Conservation (phyloP, 2,797 vertebrate genomes). For the Poliocrania exsul region DNA sequence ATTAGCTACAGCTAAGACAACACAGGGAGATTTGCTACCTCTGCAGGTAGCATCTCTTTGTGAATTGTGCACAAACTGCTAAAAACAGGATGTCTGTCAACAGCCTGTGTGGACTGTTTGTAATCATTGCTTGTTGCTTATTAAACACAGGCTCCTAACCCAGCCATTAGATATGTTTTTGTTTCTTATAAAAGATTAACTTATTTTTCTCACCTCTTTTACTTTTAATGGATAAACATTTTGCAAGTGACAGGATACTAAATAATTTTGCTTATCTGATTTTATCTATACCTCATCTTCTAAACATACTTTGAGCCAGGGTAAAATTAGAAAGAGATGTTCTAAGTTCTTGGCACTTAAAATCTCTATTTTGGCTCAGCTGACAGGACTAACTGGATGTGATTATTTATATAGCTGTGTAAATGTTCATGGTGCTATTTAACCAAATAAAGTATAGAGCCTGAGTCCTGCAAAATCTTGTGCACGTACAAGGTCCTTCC, state of each 20-base stretch:
- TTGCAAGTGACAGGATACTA: not conserved
- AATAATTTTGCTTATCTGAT: slow-evolving; percentile 42
- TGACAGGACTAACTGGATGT: not conserved
- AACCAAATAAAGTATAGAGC: slow-evolving; percentile 39
- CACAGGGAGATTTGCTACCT: not conserved
- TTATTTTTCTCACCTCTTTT: slow-evolving; percentile 46
- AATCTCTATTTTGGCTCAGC: not conserved
- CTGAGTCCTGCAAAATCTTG: not conserved
- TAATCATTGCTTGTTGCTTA: not conserved
- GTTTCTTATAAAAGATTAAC: slow-evolving; percentile 13
- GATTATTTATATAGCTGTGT: slow-evolving; percentile 45
- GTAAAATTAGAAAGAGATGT: slow-evolving; percentile 62
- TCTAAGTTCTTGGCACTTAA: slow-evolving; percentile 43
- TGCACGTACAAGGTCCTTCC: not conserved
- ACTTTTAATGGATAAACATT: slow-evolving; percentile 25
- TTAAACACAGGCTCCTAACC: not conserved
- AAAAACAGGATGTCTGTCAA: not conserved
- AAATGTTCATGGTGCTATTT: not conserved
- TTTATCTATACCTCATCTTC: slow-evolving; percentile 48
- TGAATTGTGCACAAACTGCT: not conserved
- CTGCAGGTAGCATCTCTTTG: not conserved
- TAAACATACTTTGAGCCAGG: slow-evolving; percentile 38
- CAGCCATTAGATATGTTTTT: not conserved
- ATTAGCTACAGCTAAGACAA: slow-evolving; percentile 9
- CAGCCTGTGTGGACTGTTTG: not conserved